These are phyloP conservation scores for Gambusia yucatana DNA, from an alignment of 2,797 vertebrate species.

Conservation along the genomic window DNA sequence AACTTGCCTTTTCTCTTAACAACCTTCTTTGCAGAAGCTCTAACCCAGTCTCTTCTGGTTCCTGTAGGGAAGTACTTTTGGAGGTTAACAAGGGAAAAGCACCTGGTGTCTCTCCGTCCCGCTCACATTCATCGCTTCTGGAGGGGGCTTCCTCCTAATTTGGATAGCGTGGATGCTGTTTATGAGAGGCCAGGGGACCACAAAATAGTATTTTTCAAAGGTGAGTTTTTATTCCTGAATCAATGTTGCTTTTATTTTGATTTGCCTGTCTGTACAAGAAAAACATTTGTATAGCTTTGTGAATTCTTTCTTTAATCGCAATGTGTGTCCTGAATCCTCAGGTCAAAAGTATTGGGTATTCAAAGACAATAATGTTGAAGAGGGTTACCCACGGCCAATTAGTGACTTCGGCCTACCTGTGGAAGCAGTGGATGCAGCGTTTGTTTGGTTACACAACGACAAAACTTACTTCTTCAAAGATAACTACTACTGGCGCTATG, in stretches of 20 bases:
- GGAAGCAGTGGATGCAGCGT: conserved; percentile 90
- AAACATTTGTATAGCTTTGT: neutral
- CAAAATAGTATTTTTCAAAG: conserved; percentile 97
- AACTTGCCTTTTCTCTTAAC: neutral
- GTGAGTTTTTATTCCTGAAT: conserved; percentile 61
- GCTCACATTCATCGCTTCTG: conserved; percentile 97
- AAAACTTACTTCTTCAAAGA: conserved; percentile 99
- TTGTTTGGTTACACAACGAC: conserved; percentile 94
- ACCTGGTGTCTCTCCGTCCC: conserved; percentile 92
- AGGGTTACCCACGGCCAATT: conserved; percentile 92
- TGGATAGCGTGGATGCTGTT: conserved; percentile 92
- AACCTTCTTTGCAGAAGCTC: neutral
- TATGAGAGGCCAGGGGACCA: conserved; percentile 93
- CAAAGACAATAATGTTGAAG: conserved; percentile 95
- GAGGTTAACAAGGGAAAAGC: conserved; percentile 92
- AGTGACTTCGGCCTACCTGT: conserved; percentile 91
- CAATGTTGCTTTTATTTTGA: neutral
- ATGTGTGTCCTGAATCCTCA: conserved; percentile 55
- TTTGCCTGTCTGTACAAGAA: neutral
- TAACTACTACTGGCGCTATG: conserved; percentile 91
- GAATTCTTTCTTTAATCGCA: neutral
- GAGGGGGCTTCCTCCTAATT: conserved; percentile 89
- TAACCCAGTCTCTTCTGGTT: neutral
- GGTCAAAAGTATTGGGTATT: conserved; percentile 97
- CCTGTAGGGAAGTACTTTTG: conserved; percentile 92